Evolutionary conservation across 2,113 vertebrate genomes (phyloP).

Genomic region (Tor tambroides): DNA sequence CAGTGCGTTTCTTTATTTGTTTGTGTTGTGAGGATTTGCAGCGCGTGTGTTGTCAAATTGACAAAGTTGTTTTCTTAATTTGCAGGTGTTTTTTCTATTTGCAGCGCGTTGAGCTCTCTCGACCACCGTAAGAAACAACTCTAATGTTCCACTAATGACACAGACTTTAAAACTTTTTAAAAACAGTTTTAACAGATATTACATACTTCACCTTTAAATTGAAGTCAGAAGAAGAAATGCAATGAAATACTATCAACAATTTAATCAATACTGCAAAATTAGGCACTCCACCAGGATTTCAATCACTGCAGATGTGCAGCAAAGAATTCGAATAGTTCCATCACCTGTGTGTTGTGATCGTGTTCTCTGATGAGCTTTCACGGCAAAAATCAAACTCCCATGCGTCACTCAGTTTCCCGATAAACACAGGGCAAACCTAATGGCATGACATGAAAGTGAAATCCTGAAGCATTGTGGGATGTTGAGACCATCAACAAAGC

Average conservation of each 20-base stretch:
- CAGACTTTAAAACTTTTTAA: not conserved
- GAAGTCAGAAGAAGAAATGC: not conserved
- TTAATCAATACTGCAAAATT: not conserved
- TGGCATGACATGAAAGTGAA: not conserved
- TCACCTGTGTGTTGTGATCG: not conserved
- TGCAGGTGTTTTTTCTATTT: too few species aligned
- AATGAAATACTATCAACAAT: not conserved
- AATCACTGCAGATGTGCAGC: not conserved
- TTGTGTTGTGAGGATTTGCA: too few species aligned
- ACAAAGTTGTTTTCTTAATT: too few species aligned
- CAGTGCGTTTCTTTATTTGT: too few species aligned
- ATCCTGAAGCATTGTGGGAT: slow-evolving; percentile 9
- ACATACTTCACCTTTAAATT: not conserved
- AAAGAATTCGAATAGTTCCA: not conserved
- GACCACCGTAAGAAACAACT: too few species aligned
- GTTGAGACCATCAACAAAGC: slow-evolving; percentile 11
- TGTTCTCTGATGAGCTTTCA: not conserved
- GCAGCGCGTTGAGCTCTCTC: too few species aligned
- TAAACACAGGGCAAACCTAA: not conserved
- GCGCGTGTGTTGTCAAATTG: too few species aligned
- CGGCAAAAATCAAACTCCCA: not conserved
- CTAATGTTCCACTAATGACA: not conserved
- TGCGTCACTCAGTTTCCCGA: not conserved
- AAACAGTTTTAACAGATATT: not conserved
- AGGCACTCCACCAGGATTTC: not conserved